Evolutionary conservation across 2,888 invertebrate genomes (phyloP), one percentile per base, ranked within the genome.

Genomic region (Limenitis arthemis): DNA sequence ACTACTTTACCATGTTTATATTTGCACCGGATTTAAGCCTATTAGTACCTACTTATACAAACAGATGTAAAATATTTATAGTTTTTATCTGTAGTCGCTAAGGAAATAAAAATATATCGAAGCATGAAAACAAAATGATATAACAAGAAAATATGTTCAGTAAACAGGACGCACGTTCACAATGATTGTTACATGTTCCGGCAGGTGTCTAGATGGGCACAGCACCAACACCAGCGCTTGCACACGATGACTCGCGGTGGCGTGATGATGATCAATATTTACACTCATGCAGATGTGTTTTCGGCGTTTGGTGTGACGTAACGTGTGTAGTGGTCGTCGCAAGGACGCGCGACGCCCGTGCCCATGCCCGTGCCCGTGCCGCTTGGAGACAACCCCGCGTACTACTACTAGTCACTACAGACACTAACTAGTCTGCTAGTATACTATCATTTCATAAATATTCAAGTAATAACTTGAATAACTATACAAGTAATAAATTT

Each of bases 241-340:
- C 68, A 67, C 61, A 65, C 60, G 67, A 67, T 70, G 70, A 70
- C 69, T 70, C 65, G 61, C 66, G 58, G 67, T 78, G 78, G 76
- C 73, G 75, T 77, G 77, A 77, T 77, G 73, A 71, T 74, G 71
- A 73, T 77, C 79, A 81, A 83, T 83, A 83, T 85, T 85, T 81
- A 79, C 77, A 82, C 82, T 85, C 78, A 78, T 75, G 76, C 76
- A 69, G 72, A 75, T 75, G 66, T 69, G 65, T 59, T 64, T 62
- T 63, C 65, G 67, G 62, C 65, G 67, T 62, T 63, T 65, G 67
- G 62, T 65, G 67, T 63, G 81, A 82, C 79, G 79, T 82, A 79
- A 81, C 73, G 51, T 75, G 66, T 70, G 68, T 64, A 70, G 62
- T 62, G 65, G 65, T 61, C 68, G 67, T 61, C 54, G 67, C 73